Evolutionary conservation across 1,140 invertebrate genomes (phyloP).

Genomic region (Tetraneura akinire): DNA sequence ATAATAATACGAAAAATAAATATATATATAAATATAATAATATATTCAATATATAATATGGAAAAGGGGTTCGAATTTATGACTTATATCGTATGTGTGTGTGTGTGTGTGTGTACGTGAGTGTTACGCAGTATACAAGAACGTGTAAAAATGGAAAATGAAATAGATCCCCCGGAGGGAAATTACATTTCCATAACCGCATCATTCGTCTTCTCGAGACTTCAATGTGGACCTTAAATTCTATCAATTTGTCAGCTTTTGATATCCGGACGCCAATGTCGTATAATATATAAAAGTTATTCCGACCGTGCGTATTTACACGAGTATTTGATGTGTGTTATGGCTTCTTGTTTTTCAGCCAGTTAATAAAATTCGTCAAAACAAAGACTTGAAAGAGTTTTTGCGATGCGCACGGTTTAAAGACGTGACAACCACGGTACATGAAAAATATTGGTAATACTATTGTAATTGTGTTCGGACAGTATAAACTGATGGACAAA

Average conservation of each 20-base stretch:
- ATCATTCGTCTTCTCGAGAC: neutral
- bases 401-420: too few species aligned
- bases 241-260: constrained; percentile 4
- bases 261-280: neutral
- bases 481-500: too few species aligned
- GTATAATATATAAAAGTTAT: constrained; percentile 30
- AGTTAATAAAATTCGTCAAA: neutral
- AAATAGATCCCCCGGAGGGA: constrained; percentile 26
- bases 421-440: too few species aligned
- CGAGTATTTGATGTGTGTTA: constrained; percentile 29
- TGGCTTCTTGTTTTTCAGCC: neutral
- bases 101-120: neutral
- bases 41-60: too few species aligned
- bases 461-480: too few species aligned
- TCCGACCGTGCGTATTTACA: neutral
- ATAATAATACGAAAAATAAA: constrained; percentile 8
- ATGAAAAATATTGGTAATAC: too few species aligned
- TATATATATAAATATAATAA: too few species aligned
- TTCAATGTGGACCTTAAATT: neutral
- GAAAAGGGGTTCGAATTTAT: constrained; percentile 25
- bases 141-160: neutral
- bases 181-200: constrained; percentile 46
- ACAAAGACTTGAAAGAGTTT: neutral
- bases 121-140: too few species aligned
- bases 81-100: too few species aligned